Conservation (phyloP, 2,888 invertebrate genomes). For the Aphodius granarius region DNA sequence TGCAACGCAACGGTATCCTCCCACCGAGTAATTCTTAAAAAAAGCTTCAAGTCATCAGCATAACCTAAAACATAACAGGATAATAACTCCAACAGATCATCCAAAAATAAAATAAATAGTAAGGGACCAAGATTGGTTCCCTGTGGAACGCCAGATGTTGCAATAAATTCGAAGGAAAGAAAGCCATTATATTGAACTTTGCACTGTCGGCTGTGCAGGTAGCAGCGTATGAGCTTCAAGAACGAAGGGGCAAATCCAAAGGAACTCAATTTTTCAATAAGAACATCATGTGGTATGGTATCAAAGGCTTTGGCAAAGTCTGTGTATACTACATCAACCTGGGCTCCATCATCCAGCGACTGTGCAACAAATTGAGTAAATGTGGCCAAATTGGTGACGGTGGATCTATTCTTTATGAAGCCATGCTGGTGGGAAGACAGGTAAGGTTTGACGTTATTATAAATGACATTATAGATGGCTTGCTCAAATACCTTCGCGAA, state of each 20-base stretch:
- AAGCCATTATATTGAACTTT: background rate
- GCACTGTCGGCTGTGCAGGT: background rate
- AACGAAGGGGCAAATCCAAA: constrained; percentile 3
- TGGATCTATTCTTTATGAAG: background rate
- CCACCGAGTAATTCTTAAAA: background rate
- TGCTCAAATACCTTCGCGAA: constrained; percentile 23
- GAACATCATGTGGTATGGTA: background rate
- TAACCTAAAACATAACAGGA: background rate
- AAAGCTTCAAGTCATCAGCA: background rate
- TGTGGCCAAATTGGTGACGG: background rate
- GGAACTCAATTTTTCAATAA: background rate
- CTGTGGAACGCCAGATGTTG: background rate
- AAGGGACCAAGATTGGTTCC: constrained; percentile 1
- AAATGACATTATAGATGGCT: background rate
- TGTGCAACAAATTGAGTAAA: background rate
- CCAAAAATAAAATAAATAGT: background rate
- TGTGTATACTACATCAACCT: background rate
- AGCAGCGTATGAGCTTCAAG: background rate
- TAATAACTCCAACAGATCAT: background rate
- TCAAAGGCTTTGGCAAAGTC: background rate
- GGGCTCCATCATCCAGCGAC: background rate
- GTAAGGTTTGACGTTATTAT: background rate
- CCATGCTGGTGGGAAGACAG: constrained; percentile 1
- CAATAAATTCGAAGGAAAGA: background rate
- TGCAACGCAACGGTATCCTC: background rate